phyloP scores from a whole-genome alignment of 2,888 invertebrate genomes.

The Stenchaetothrips biformis region DNA sequence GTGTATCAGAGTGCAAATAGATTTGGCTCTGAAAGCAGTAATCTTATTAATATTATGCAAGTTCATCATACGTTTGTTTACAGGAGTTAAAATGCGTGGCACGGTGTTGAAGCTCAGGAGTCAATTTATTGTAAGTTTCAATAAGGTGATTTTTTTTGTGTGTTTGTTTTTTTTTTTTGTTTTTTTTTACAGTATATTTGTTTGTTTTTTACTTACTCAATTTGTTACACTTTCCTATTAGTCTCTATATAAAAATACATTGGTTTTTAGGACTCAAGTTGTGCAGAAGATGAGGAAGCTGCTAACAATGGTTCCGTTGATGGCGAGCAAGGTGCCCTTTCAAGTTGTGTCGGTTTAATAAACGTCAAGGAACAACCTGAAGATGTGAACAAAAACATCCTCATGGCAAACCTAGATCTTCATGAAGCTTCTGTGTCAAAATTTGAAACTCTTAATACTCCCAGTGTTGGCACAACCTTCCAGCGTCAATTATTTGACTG shows the following conservation, averaged over 20 bases:
- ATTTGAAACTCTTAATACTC: background rate
- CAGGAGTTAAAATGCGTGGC: background rate
- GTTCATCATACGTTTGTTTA: background rate
- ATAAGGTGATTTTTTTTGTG: too few species aligned
- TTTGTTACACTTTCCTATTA: background rate
- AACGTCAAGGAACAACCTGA: background rate
- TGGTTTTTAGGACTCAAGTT: background rate
- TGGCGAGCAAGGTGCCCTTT: background rate
- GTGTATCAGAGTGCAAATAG: background rate
- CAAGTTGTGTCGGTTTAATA: background rate
- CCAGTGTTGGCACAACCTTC: background rate
- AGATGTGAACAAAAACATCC: background rate
- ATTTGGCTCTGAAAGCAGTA: background rate
- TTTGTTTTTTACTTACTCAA: background rate
- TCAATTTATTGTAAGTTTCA: background rate
- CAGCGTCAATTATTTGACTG: background rate
- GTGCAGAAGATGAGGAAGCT: background rate
- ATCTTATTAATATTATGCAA: background rate
- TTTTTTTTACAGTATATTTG: background rate
- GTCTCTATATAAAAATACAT: background rate
- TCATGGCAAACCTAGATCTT: background rate
- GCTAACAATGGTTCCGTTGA: too few species aligned
- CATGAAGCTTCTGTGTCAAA: background rate
- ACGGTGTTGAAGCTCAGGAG: background rate
- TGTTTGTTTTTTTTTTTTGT: background rate